Base-by-base conservation (phyloP, 30 jellyfish, hydroid and myxozoan genomes). In the Aurelia aurita complex sp. Pacific region DNA sequence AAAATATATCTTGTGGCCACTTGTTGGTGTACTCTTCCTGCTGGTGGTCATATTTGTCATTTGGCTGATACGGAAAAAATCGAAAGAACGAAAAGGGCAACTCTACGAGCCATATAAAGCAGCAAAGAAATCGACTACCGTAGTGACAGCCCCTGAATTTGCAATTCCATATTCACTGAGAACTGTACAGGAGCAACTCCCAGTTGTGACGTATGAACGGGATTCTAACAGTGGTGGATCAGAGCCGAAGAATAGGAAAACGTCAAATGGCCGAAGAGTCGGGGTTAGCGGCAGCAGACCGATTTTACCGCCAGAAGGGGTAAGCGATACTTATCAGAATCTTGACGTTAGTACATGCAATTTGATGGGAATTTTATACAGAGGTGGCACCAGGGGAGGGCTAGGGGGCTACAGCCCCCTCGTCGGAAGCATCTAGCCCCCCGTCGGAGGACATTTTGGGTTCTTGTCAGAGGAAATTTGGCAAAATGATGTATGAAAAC, bases 171-270 rank as follows among this genome's bases (percentile, higher is more conserved):
- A 10, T 34, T 70, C 80, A 10, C 32, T 70, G 35, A 32, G 63
- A 57, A 70, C 80, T 11, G 80, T 70, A 9, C 35, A 36, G 16
- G 80, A 70, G 57, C 80, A 70, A 52, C 63, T 70, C 53, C 80
- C 80, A 13, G 62, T 36, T 61, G 36, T 61, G 70, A 17, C 70
- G 36, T 23, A 61, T 61, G 70, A 61, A 61, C 36, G 36, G 10
- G 70, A 17, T 61, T 23, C 70, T n/a, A 60, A 7, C 19, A 60
- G 32, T 19, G 33, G 33, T 61, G 57, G 57, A 46, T 46, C 57
- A 46, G 57, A 46, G 15, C 32, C 32, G 36, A 61, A 61, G 14
- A 23, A 11, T 23, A 61, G 36, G 36, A 61, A 61, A 23, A 61
- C 70, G 12, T 61, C 70, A 61, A 61, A 61, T 61, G 70, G 70